Conservation (phyloP, 2,113 vertebrate genomes). For the Plecotus auritus region DNA sequence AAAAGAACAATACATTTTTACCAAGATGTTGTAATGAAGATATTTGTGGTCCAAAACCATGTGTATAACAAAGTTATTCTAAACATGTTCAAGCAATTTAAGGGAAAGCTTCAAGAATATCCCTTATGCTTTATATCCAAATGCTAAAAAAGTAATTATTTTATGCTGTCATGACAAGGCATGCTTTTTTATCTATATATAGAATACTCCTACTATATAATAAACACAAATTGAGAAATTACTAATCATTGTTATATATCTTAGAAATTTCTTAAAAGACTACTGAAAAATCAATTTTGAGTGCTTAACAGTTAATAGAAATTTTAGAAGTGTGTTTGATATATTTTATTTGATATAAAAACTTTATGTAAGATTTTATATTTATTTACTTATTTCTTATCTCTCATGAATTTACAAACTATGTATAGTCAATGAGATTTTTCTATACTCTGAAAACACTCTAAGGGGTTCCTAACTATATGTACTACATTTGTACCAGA, state of each 20-base stretch:
- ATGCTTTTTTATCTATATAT: conserved; percentile 27
- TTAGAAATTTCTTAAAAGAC: conserved; percentile 14
- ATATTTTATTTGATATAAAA: background rate
- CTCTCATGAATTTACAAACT: background rate
- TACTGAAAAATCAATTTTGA: conserved; percentile 27
- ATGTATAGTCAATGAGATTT: background rate
- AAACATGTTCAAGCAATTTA: background rate
- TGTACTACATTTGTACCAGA: background rate
- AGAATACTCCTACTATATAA: background rate
- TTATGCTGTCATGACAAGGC: background rate
- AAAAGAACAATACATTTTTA: conserved; percentile 54
- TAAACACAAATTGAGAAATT: conserved; percentile 36
- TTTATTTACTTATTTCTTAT: conserved; percentile 21
- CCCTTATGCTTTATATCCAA: conserved; percentile 30
- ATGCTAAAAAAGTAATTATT: conserved; percentile 31
- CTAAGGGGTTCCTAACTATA: background rate
- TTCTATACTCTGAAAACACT: conserved; percentile 25
- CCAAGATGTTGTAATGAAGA: conserved; percentile 41
- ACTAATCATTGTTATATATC: background rate
- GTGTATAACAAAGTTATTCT: conserved; percentile 27
- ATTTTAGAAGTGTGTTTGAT: background rate
- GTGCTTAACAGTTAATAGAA: conserved; percentile 19
- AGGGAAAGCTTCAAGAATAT: conserved; percentile 51
- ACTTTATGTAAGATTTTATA: background rate
- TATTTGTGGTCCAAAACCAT: conserved; percentile 30